A percentile compares a stretch with the other conserved stretches of the same genome.
Evolutionary conservation across 2,113 vertebrate species (phyloP).

Genomic region (Thamnaconus septentrionalis): DNA sequence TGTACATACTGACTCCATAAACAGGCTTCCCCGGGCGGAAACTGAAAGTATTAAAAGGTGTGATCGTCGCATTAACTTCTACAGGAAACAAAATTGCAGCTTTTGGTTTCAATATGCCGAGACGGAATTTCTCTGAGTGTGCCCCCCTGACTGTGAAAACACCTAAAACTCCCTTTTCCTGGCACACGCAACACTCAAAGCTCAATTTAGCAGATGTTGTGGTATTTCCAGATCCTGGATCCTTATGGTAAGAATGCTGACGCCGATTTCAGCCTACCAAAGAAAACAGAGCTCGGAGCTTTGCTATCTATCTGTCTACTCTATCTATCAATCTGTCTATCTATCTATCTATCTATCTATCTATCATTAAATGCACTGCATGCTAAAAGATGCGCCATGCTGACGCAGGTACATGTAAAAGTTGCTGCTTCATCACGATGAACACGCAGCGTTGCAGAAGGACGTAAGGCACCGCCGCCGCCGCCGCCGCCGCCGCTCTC

Average conservation of each 20-base stretch:
- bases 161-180: slow-evolving; percentile 29
- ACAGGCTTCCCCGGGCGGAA: no score
- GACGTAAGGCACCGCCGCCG: slow-evolving; percentile 55
- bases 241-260: slow-evolving; percentile 35
- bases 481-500: slow-evolving; percentile 59
- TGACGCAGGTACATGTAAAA: slow-evolving; percentile 26
- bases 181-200: slow-evolving; percentile 4
- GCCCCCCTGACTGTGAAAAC: slow-evolving; percentile 20
- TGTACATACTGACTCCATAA: no score
- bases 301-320: neutral
- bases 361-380: no score
- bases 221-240: slow-evolving; percentile 37
- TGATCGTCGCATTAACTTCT: neutral
- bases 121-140: neutral
- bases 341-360: no score
- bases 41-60: neutral
- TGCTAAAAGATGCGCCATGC: slow-evolving; percentile 11
- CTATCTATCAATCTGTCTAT: no score
- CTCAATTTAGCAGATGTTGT: slow-evolving; percentile 28
- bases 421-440: slow-evolving; percentile 34
- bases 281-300: slow-evolving; percentile 29
- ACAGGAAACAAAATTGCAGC: no score
- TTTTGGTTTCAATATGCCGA: no score
- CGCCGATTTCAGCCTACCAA: slow-evolving; percentile 33
- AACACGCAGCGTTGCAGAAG: slow-evolving; percentile 45